A percentile compares a stretch with the other conserved stretches of the same genome.
phyloP scores from a whole-genome alignment of 2,888 invertebrate genomes.

The Orthosia cruda region DNA sequence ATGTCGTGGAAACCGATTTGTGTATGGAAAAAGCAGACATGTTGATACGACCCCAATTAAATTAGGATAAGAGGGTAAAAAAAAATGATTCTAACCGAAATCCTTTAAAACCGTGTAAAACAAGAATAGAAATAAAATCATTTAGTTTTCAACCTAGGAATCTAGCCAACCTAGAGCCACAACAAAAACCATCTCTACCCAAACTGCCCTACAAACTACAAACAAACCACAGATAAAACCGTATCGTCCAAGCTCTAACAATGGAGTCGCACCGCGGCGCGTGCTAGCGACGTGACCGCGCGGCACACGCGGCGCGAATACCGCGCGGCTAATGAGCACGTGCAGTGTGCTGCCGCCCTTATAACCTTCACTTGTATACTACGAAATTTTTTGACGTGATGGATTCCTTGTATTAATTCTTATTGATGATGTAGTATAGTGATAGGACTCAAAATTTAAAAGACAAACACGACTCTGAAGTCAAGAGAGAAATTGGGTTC shows the following conservation, averaged over 20 bases:
- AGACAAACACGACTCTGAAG: no score
- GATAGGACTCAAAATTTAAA: no score
- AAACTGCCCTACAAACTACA: constrained; percentile 9
- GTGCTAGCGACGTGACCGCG: constrained; percentile 87
- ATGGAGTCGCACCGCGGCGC: constrained; percentile 79
- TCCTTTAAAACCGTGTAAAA: no score
- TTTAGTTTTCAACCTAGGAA: background rate
- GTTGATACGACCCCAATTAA: no score
- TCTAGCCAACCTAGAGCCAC: background rate
- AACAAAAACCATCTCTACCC: constrained; percentile 4
- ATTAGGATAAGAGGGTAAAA: no score
- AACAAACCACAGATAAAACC: constrained; percentile 48
- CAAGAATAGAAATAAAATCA: no score
- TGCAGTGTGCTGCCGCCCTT: constrained; percentile 80
- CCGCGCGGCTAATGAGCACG: constrained; percentile 86
- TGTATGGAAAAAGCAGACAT: no score
- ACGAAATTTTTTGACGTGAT: constrained; percentile 21
- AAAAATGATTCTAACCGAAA: no score
- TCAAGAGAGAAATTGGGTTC: no score
- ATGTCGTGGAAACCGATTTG: no score
- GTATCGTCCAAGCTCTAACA: constrained; percentile 62
- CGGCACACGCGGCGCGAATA: constrained; percentile 86
- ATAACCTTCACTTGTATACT: constrained; percentile 72
- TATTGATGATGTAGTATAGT: background rate
- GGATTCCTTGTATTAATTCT: constrained; percentile 2